phyloP scores from a whole-genome alignment of 2,888 invertebrate genomes.

The Xylota segnis region DNA sequence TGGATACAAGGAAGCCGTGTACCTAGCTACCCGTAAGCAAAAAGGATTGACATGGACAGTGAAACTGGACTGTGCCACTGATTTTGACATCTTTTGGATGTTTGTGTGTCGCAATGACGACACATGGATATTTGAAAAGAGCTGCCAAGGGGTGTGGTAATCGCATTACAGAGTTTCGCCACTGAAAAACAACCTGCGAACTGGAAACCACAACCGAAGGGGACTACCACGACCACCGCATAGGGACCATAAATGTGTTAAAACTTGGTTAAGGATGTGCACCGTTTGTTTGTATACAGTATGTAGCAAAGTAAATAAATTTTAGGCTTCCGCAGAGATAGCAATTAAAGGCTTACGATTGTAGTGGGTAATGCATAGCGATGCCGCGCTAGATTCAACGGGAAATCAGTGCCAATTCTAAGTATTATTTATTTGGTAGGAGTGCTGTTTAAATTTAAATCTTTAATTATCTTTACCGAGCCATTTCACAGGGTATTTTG shows the following conservation, averaged over 20 bases:
- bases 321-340: no score
- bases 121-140: constrained; percentile 41
- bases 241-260: constrained; percentile 77
- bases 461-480: no score
- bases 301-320: no score
- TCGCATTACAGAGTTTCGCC: constrained; percentile 80
- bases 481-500: no score
- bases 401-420: no score
- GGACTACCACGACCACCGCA: constrained; percentile 55
- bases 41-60: not conserved
- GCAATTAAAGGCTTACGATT: no score
- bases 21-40: not conserved
- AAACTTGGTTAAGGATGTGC: constrained; percentile 62
- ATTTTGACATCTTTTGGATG: constrained; percentile 11
- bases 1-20: not conserved
- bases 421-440: no score
- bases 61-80: constrained; percentile 7
- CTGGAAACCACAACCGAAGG: constrained; percentile 49
- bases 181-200: constrained; percentile 55
- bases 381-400: no score
- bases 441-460: no score
- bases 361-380: no score
- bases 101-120: constrained; percentile 21
- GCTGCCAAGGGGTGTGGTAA: constrained; percentile 80
- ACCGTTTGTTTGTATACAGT: not conserved